Percentiles rank a stretch among this genome's conserved stretches.
These are phyloP conservation scores for Perccottus glenii DNA, from an alignment of 2,113 vertebrate genomes.

Conservation along the genomic window DNA sequence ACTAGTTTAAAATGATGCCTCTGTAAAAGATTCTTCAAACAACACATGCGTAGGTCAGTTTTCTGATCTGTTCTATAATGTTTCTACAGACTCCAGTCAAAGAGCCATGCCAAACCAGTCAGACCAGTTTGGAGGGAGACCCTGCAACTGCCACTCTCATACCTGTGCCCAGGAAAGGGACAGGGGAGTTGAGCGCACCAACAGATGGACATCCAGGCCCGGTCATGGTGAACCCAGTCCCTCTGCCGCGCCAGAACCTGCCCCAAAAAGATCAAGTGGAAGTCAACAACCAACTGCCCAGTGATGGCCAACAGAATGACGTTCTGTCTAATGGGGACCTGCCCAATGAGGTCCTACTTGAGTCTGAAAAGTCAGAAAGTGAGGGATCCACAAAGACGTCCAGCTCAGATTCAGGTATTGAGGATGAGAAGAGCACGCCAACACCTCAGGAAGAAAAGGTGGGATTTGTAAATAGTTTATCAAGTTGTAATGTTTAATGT, in stretches of 20 bases:
- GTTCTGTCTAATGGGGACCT: constrained; percentile 28
- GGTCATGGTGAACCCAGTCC: constrained; percentile 37
- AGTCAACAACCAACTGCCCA: constrained; percentile 35
- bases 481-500: background rate
- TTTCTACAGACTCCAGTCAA: constrained; percentile 76
- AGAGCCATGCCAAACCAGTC: constrained; percentile 81
- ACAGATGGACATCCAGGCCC: constrained; percentile 17
- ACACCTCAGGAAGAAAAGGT: constrained; percentile 75
- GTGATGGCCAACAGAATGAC: constrained; percentile 42
- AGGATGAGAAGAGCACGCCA: constrained; percentile 70
- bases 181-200: background rate
- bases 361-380: constrained; percentile 73
- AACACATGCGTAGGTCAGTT: constrained; percentile 4
- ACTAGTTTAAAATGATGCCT: background rate
- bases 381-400: constrained; percentile 70
- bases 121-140: constrained; percentile 81
- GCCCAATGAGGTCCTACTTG: constrained; percentile 48
- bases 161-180: constrained; percentile 26
- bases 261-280: constrained; percentile 33
- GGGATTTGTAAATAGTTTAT: background rate
- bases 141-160: constrained; percentile 50
- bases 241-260: constrained; percentile 37
- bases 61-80: background rate
- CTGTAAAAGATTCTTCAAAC: background rate
- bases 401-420: constrained; percentile 72